Base-by-base conservation (phyloP, 2,888 invertebrate species). In the Chrysodeixis includens region DNA sequence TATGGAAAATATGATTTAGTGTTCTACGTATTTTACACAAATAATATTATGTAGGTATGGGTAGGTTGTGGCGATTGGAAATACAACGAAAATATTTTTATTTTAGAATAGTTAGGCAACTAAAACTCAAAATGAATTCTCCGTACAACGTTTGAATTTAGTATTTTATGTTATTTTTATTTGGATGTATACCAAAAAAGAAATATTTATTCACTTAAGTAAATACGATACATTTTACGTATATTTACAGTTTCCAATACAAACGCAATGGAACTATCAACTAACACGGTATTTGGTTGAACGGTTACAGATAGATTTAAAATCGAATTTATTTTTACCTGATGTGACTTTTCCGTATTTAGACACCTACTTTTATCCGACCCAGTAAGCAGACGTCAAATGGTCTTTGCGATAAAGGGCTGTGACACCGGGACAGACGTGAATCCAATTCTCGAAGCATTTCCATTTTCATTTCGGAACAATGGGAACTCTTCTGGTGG, bases 341-440 rank as follows among this genome's bases (percentile, higher is more conserved):
- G 14, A 20, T 7, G 8, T 44, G n/a, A 10, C n/a, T 44, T 44
- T n/a, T 56, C 44, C n/a, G 22, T 22, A 44, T 26, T 16, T 26
- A 9, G n/a, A 22, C 3, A 49, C 18, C 16, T 16, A 44, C 18
- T 20, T 20, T 56, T 56, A 56, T 40, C 40, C n/a, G 2, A 7
- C 20, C 30, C 30, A 49, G 58, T 54, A 58, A 40, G 62, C 18
- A 30, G 22, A 30, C 62, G 55, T 67, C 58, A 9, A 58, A 51
- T 49, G 46, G 51, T 62, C 55, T 49, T 16, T 32, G 18, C 18
- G 44, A 56, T 40, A 54, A 54, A 62, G 30, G 26, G 20, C 16
- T 49, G 16, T 35, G 49, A 66, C 62, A 55, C 14, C 22, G 6
- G n/a, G 40, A 62, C 12, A 26, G 40, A 40, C 44, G 20, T 51